These are phyloP conservation scores for Synchiropus splendidus DNA, from an alignment of 2,113 vertebrate species.

Conservation along the genomic window DNA sequence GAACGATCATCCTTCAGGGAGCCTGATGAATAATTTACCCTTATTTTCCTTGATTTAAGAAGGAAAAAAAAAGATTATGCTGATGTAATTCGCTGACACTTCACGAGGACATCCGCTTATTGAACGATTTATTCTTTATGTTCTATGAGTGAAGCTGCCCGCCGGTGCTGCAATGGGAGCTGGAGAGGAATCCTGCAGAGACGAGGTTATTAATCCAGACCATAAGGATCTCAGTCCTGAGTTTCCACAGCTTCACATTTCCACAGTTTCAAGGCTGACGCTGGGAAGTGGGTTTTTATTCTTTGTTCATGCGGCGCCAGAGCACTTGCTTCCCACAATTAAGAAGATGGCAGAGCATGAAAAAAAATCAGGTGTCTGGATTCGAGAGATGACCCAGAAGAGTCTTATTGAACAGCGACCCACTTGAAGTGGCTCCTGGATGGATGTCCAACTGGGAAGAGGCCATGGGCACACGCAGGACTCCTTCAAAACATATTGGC, in stretches of 20 bases:
- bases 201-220: conserved; percentile 42
- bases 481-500: too few relatives aligned
- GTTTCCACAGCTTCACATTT: background rate
- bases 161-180: conserved; percentile 25
- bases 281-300: too few relatives aligned
- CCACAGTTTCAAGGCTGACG: too few relatives aligned
- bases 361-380: too few relatives aligned
- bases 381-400: too few relatives aligned
- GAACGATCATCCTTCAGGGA: conserved; percentile 7
- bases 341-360: too few relatives aligned
- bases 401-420: too few relatives aligned
- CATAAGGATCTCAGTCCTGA: conserved; percentile 18
- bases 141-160: conserved; percentile 27
- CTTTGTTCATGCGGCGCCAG: too few relatives aligned
- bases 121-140: conserved; percentile 29
- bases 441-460: too few relatives aligned
- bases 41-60: conserved; percentile 8
- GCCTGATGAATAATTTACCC: background rate
- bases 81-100: conserved; percentile 21
- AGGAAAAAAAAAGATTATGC: conserved; percentile 3
- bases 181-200: conserved; percentile 17
- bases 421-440: too few relatives aligned
- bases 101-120: conserved; percentile 21
- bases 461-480: too few relatives aligned
- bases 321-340: too few relatives aligned